Conservation (phyloP, 2,888 invertebrate genomes). For the Caenorhabditis plicata region DNA sequence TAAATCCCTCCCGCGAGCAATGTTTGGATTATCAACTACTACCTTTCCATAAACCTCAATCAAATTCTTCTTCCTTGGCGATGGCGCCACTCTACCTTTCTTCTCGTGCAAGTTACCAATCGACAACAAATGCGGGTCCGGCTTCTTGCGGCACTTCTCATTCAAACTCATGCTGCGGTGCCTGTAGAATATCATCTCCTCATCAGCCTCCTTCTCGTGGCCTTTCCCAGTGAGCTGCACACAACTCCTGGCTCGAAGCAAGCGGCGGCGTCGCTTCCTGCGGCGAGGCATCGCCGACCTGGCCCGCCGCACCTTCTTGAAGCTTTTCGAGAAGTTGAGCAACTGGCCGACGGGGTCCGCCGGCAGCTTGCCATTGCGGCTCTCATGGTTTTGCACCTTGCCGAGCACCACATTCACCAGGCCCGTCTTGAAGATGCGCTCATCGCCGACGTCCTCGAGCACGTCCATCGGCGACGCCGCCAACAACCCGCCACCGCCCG, state of each 20-base stretch:
- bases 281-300: conserved; percentile 35
- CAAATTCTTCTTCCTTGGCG: no score
- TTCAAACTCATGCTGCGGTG: conserved; percentile 24
- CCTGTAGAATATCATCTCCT: conserved; percentile 15
- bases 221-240: no score
- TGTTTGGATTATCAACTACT: no score
- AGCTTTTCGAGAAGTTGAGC: conserved; percentile 60
- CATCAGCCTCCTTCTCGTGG: no score
- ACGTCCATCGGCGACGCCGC: conserved; percentile 2
- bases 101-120: no score
- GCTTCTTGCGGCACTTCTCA: neutral
- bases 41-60: no score
- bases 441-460: neutral
- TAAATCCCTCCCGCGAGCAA: no score
- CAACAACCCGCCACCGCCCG: neutral
- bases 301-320: conserved; percentile 59
- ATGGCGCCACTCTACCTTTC: no score
- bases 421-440: conserved; percentile 18
- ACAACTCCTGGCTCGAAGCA: conserved; percentile 19
- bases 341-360: conserved; percentile 31
- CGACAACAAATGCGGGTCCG: neutral
- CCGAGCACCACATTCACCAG: conserved; percentile 14
- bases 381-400: no score
- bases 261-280: conserved; percentile 36
- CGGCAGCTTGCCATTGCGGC: no score